Evolutionary conservation across 1,140 invertebrate species (phyloP).

Genomic region (Papilio machaon): DNA sequence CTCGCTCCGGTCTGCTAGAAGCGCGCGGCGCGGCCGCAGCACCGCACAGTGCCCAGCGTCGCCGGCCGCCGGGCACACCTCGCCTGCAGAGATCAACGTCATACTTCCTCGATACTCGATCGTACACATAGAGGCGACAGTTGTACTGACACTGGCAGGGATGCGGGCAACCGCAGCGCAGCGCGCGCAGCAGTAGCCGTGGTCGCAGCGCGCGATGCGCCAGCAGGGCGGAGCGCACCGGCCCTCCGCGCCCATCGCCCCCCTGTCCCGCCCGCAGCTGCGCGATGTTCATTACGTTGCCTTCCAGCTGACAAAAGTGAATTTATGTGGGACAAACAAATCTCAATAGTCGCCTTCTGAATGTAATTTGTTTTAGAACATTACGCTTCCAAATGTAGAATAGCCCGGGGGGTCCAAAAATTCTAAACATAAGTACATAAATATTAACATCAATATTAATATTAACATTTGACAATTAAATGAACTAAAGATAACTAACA

Average conservation of each 20-base stretch:
- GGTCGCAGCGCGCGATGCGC: background rate
- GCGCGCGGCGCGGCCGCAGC: slow-evolving; percentile 51
- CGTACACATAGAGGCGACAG: background rate
- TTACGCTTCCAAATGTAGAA: too few relatives aligned
- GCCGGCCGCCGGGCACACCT: slow-evolving; percentile 39
- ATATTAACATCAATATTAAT: background rate
- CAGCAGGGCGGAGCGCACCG: slow-evolving; percentile 51
- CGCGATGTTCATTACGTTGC: slow-evolving; percentile 53
- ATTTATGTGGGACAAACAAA: background rate
- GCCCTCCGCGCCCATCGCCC: slow-evolving; percentile 23
- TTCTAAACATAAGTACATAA: too few relatives aligned
- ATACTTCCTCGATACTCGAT: background rate
- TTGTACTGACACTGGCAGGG: slow-evolving; percentile 40
- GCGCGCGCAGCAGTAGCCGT: slow-evolving; percentile 46
- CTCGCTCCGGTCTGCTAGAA: slow-evolving; percentile 43
- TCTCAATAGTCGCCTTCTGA: too few relatives aligned
- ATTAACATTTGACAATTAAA: background rate
- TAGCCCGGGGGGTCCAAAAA: too few relatives aligned
- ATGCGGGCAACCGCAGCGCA: slow-evolving; percentile 47
- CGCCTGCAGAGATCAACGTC: slow-evolving; percentile 38
- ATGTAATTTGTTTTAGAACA: too few relatives aligned
- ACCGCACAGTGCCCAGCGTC: slow-evolving; percentile 41
- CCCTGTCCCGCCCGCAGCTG: slow-evolving; percentile 40
- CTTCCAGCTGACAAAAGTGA: slow-evolving; percentile 47
- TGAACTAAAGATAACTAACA: slow-evolving; percentile 41